Evolutionary conservation across 2,888 invertebrate species (phyloP).

Genomic region (Nemoura dubitans): DNA sequence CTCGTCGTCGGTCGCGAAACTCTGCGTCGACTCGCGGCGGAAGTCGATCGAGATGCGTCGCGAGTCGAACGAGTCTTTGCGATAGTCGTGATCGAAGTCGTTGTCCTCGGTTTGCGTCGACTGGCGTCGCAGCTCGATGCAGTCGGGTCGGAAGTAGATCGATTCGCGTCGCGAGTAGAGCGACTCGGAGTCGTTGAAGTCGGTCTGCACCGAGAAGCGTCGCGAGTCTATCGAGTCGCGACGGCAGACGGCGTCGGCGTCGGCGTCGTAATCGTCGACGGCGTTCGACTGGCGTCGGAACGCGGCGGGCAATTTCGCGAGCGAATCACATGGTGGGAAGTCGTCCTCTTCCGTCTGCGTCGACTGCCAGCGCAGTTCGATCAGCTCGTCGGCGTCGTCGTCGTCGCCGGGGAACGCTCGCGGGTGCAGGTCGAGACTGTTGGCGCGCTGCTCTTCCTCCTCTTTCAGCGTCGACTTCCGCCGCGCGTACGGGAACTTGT

Average conservation of each 20-base stretch:
- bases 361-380: constrained; percentile 39
- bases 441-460: background rate
- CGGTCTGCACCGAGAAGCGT: constrained; percentile 33
- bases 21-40: constrained; percentile 49
- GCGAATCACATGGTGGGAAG: background rate
- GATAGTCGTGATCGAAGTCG: constrained; percentile 43
- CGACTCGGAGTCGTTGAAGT: constrained; percentile 30
- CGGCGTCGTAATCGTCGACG: constrained; percentile 24
- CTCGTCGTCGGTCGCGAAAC: constrained; percentile 47
- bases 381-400: constrained; percentile 24
- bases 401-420: background rate
- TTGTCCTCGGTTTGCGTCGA: constrained; percentile 38
- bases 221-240: constrained; percentile 23
- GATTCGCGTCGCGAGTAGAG: constrained; percentile 37
- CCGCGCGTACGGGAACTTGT: background rate
- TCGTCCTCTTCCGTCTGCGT: constrained; percentile 35
- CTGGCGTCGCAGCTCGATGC: constrained; percentile 32
- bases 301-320: background rate
- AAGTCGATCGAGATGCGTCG: constrained; percentile 48
- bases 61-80: constrained; percentile 47
- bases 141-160: constrained; percentile 39
- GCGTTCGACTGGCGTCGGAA: background rate
- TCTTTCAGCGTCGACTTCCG: background rate
- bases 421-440: background rate
- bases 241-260: background rate